A percentile compares a stretch with the other conserved stretches of the same genome.
phyloP scores from a whole-genome alignment of 2,888 invertebrate species.

The Trachelus troglodyta region DNA sequence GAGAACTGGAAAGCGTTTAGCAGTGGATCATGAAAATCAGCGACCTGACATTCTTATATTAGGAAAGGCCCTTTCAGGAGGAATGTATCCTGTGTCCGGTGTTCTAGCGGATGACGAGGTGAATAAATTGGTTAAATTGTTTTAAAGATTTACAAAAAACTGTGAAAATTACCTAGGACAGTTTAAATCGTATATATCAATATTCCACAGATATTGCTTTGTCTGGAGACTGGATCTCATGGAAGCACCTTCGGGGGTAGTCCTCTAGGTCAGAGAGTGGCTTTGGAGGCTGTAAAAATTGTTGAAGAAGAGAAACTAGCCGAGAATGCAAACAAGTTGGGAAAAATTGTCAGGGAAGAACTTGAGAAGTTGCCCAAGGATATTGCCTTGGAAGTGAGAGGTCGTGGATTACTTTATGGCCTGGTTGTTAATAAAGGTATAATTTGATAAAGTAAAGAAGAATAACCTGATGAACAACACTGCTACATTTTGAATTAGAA shows the following conservation, averaged over 20 bases:
- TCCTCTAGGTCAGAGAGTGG: conserved; percentile 81
- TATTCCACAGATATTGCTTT: conserved; percentile 48
- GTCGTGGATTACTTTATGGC: conserved; percentile 83
- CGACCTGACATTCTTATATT: conserved; percentile 82
- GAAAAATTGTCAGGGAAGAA: conserved; percentile 74
- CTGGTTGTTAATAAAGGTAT: conserved; percentile 78
- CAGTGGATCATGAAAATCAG: conserved; percentile 80
- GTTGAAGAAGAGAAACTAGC: conserved; percentile 80
- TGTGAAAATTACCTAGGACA: neutral
- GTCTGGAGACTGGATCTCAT: conserved; percentile 70
- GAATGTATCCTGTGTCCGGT: conserved; percentile 79
- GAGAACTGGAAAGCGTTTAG: conserved; percentile 82
- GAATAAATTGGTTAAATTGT: conserved; percentile 48
- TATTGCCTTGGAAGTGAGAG: conserved; percentile 75
- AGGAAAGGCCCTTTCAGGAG: conserved; percentile 88
- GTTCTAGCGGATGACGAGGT: conserved; percentile 80
- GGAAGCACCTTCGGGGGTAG: conserved; percentile 90
- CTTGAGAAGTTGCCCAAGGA: conserved; percentile 73
- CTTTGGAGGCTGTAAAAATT: conserved; percentile 79
- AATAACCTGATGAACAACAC: neutral
- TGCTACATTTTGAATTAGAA: neutral
- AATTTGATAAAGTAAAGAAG: conserved; percentile 33
- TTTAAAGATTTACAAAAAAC: neutral
- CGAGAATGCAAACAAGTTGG: conserved; percentile 79
- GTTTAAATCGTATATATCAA: neutral